Conservation (phyloP, 2,797 vertebrate species). For the Lepilemur septentrionalis region DNA sequence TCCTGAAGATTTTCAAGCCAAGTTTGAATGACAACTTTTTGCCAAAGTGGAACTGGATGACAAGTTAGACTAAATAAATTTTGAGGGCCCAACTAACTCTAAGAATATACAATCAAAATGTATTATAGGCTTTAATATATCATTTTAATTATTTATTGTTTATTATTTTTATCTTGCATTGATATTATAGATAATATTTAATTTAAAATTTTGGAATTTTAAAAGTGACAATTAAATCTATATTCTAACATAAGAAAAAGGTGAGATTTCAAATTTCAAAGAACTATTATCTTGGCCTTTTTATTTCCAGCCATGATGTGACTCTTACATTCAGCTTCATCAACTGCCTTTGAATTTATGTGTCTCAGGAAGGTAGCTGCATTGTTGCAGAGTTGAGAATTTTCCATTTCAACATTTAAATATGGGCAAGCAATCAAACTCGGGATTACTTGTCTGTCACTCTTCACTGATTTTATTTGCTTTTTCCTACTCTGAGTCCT, state of each 20-base stretch:
- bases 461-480: conserved; percentile 83
- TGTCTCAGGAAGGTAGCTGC: background rate
- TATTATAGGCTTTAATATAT: background rate
- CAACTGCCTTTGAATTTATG: conserved; percentile 19
- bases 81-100: background rate
- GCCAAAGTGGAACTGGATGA: background rate
- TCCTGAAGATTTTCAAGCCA: background rate
- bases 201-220: background rate
- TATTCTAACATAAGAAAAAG: background rate
- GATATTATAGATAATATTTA: background rate
- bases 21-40: background rate
- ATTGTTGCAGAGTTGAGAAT: conserved; percentile 62
- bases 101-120: background rate
- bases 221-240: background rate
- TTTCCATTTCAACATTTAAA: conserved; percentile 78
- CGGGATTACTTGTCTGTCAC: conserved; percentile 83
- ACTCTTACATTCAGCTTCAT: conserved; percentile 17
- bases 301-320: background rate
- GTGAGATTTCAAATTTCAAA: background rate
- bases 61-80: background rate
- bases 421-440: conserved; percentile 82
- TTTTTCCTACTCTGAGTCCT: conserved; percentile 65
- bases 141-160: background rate
- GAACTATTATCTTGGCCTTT: background rate
- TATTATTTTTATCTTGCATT: background rate